phyloP scores from a whole-genome alignment of 2,797 vertebrate species.

The Lithobates sylvaticus region DNA sequence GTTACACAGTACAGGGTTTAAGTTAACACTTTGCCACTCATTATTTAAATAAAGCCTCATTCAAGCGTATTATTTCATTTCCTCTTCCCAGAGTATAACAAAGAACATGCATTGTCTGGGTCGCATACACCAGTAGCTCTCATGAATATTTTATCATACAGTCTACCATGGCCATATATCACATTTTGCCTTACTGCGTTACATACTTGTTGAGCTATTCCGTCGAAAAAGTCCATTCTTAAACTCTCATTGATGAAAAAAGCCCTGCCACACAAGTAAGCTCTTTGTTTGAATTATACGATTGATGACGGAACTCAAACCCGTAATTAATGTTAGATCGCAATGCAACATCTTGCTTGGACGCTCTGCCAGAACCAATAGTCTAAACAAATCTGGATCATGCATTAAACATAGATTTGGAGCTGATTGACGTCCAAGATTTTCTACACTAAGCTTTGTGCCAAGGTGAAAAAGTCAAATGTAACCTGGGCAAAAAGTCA shows the following conservation, averaged over 20 bases:
- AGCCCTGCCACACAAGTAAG: constrained; percentile 15
- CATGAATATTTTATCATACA: constrained; percentile 31
- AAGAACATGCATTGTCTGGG: constrained; percentile 18
- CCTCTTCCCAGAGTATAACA: constrained; percentile 11
- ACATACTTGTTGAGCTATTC: constrained; percentile 18
- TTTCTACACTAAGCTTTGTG: neutral
- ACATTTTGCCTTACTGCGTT: constrained; percentile 26
- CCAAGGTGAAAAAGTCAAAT: constrained; percentile 21
- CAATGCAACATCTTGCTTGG: constrained; percentile 23
- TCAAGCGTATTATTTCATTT: constrained; percentile 21
- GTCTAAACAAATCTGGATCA: constrained; percentile 54
- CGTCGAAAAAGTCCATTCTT: constrained; percentile 18
- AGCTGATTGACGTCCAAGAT: constrained; percentile 6
- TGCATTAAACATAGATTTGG: constrained; percentile 39
- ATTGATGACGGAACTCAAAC: constrained; percentile 47
- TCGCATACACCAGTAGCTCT: constrained; percentile 12
- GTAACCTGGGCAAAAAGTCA: constrained; percentile 2
- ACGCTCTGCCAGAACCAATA: constrained; percentile 28
- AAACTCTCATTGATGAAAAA: constrained; percentile 40
- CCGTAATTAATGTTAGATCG: constrained; percentile 50
- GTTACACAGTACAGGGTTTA: neutral
- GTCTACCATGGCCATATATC: neutral
- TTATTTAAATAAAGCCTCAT: constrained; percentile 12
- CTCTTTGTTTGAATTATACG: constrained; percentile 47
- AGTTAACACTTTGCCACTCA: constrained; percentile 6